Percentiles rank a stretch among this genome's conserved stretches.
These are phyloP conservation scores for Yoshiicerus persimilis DNA, from an alignment of 1,140 invertebrate genomes.

Conservation along the genomic window DNA sequence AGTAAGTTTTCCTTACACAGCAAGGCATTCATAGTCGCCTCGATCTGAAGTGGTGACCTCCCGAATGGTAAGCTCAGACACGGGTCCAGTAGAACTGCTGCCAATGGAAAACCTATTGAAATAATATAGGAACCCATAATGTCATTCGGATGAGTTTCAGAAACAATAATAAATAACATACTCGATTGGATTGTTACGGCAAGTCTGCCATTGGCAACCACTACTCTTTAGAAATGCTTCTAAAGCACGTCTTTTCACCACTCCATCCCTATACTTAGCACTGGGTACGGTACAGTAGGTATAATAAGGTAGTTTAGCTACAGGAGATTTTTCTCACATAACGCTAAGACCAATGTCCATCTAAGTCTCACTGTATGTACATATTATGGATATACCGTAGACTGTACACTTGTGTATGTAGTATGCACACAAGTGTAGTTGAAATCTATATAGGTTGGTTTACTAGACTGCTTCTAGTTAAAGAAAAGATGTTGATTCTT, in stretches of 20 bases:
- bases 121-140: slow-evolving; percentile 8
- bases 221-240: background rate
- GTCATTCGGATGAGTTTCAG: background rate
- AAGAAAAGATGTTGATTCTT: background rate
- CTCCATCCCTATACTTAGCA: background rate
- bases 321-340: background rate
- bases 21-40: slow-evolving; percentile 40
- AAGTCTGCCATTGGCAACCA: background rate
- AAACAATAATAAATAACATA: slow-evolving; percentile 3
- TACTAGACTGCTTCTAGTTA: too few relatives aligned
- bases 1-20: slow-evolving; percentile 24
- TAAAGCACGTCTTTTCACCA: background rate
- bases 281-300: background rate
- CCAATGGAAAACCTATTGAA: slow-evolving; percentile 28
- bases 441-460: background rate
- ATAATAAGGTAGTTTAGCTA: background rate
- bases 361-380: background rate
- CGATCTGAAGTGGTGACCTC: slow-evolving; percentile 35
- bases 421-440: background rate
- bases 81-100: slow-evolving; percentile 20
- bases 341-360: background rate
- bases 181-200: background rate
- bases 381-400: background rate
- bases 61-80: slow-evolving; percentile 38
- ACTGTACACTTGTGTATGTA: background rate